Percentiles rank a stretch among this genome's conserved stretches.
These are phyloP conservation scores for Dryocosmus kuriphilus DNA, from an alignment of 2,888 invertebrate species.

Conservation along the genomic window DNA sequence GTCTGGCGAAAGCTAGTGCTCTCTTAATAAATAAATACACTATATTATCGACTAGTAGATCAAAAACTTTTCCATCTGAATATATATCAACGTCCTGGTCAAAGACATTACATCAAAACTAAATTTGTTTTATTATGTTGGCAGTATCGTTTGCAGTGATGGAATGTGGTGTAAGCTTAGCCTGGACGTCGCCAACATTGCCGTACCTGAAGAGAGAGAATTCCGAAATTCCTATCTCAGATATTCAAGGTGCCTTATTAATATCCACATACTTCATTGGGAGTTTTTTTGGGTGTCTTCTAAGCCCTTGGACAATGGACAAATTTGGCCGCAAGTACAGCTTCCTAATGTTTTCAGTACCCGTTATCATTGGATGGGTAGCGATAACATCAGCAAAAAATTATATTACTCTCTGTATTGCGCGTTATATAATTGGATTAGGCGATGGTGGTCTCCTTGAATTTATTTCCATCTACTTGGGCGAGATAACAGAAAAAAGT, in stretches of 20 bases:
- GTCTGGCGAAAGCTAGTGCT: too few species aligned
- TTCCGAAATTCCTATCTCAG: not conserved
- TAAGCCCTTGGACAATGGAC: slow-evolving; percentile 4
- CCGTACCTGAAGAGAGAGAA: slow-evolving; percentile 13
- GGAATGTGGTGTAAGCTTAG: slow-evolving; percentile 23
- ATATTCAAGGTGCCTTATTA: slow-evolving; percentile 5
- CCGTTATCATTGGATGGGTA: not conserved
- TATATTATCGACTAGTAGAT: too few species aligned
- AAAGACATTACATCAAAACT: too few species aligned
- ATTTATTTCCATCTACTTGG: slow-evolving; percentile 6
- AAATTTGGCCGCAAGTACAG: slow-evolving; percentile 11
- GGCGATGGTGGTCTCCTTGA: slow-evolving; percentile 17
- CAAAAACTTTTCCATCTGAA: too few species aligned
- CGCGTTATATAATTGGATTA: not conserved
- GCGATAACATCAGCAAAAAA: slow-evolving; percentile 1
- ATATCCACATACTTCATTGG: slow-evolving; percentile 4
- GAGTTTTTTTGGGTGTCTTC: not conserved
- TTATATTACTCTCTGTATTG: not conserved
- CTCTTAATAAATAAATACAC: too few species aligned
- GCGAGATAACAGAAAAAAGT: slow-evolving; percentile 19
- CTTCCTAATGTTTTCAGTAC: not conserved
- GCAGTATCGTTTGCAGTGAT: slow-evolving; percentile 8
- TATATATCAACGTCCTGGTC: too few species aligned
- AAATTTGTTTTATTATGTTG: not conserved
- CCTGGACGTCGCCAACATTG: slow-evolving; percentile 26